Evolutionary conservation across 2,797 vertebrate species (phyloP).

Genomic region (Xyrichtys novacula): DNA sequence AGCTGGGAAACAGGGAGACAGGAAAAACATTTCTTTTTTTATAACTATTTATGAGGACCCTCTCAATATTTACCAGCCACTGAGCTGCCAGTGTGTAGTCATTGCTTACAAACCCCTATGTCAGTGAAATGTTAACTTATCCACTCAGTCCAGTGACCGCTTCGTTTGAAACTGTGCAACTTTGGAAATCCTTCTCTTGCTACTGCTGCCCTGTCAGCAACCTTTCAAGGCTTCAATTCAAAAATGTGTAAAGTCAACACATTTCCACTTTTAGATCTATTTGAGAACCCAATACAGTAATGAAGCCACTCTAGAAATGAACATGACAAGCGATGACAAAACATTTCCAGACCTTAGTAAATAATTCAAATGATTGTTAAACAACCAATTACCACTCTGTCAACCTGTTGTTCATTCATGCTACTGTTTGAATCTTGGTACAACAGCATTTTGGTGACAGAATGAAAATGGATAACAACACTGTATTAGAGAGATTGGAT

Average conservation of each 20-base stretch:
- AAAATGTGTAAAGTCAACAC: neutral
- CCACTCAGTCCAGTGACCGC: too few relatives aligned
- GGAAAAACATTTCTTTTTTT: neutral
- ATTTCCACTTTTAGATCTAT: neutral
- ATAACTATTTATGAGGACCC: neutral
- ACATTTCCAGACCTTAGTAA: too few relatives aligned
- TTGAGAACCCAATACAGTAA: neutral
- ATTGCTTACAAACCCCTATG: too few relatives aligned
- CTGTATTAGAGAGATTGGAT: too few relatives aligned
- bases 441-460: too few relatives aligned
- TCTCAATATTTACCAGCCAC: neutral
- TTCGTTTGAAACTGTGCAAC: neutral
- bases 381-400: too few relatives aligned
- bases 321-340: neutral
- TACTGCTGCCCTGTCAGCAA: neutral
- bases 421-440: too few relatives aligned
- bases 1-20: slow-evolving; percentile 20
- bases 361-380: too few relatives aligned
- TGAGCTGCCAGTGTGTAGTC: too few relatives aligned
- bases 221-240: neutral
- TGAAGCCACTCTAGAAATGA: neutral
- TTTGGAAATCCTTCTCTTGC: neutral
- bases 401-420: too few relatives aligned
- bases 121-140: too few relatives aligned
- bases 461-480: too few relatives aligned